These are phyloP conservation scores for Heterocephalus glaber DNA, from an alignment of 2,113 vertebrate genomes.

Conservation along the genomic window DNA sequence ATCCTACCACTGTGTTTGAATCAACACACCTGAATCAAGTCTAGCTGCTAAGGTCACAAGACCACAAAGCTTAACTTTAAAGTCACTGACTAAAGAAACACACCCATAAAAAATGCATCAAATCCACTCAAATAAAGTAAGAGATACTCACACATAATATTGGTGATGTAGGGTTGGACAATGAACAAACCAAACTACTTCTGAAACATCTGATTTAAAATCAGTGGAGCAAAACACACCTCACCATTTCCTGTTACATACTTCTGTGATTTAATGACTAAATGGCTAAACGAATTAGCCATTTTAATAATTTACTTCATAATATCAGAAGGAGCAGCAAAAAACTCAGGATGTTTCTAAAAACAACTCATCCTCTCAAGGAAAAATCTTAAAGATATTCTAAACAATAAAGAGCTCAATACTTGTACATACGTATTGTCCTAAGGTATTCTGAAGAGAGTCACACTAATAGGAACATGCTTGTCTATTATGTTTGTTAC, in stretches of 20 bases:
- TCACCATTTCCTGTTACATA: background rate
- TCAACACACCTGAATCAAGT: background rate
- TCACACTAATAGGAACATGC: background rate
- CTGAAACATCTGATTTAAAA: background rate
- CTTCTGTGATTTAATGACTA: background rate
- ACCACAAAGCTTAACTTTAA: background rate
- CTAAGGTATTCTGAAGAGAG: background rate
- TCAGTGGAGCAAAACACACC: background rate
- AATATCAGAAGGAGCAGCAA: background rate
- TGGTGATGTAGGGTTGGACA: background rate
- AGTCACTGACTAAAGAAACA: background rate
- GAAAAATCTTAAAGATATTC: background rate
- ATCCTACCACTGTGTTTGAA: background rate
- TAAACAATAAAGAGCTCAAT: background rate
- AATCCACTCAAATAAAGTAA: slow-evolving; percentile 14
- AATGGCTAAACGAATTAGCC: background rate
- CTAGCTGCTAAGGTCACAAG: background rate
- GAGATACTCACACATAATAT: background rate
- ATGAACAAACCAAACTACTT: background rate
- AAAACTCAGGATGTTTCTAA: slow-evolving; percentile 18
- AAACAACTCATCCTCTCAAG: background rate
- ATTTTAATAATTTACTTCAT: slow-evolving; percentile 18
- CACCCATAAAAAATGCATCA: background rate
- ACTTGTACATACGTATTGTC: background rate
- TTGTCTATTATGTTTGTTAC: background rate